Evolutionary conservation across 1,140 invertebrate species (phyloP).

Genomic region (Ptiloglossa arizonensis): DNA sequence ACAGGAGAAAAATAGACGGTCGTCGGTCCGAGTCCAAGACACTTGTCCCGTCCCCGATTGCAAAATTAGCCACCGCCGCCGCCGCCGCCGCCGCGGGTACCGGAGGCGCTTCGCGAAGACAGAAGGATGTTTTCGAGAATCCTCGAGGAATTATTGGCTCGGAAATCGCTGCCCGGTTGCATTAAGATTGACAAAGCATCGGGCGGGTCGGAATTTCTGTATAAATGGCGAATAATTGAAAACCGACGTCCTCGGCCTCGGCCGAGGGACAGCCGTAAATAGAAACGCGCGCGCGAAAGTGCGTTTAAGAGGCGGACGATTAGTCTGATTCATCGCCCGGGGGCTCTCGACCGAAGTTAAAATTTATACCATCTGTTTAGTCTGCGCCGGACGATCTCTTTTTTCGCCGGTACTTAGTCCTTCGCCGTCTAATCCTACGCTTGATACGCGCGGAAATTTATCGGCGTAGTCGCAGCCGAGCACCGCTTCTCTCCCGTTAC

Average conservation of each 20-base stretch:
- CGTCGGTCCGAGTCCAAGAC: too few species aligned
- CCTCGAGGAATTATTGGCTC: background rate
- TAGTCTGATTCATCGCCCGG: conserved; percentile 59
- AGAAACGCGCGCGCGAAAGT: conserved; percentile 38
- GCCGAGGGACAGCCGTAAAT: conserved; percentile 15
- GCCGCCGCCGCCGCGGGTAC: too few species aligned
- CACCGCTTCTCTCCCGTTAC: too few species aligned
- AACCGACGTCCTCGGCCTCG: background rate
- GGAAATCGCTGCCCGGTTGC: background rate
- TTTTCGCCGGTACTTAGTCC: conserved; percentile 23
- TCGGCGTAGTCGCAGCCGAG: background rate
- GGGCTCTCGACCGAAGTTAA: conserved; percentile 42
- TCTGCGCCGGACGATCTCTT: conserved; percentile 49
- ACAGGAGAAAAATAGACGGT: too few species aligned
- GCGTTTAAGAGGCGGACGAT: conserved; percentile 49
- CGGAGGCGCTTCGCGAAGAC: background rate
- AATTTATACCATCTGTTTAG: conserved; percentile 64
- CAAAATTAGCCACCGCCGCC: background rate
- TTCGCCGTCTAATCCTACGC: conserved; percentile 45
- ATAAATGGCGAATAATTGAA: conserved; percentile 35
- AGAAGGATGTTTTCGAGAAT: background rate
- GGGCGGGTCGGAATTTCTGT: conserved; percentile 25
- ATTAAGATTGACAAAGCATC: conserved; percentile 13
- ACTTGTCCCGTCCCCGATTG: background rate
- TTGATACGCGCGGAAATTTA: conserved; percentile 50